These are phyloP conservation scores for Cavia aperea DNA, from an alignment of 2,113 vertebrate genomes.

Conservation along the genomic window DNA sequence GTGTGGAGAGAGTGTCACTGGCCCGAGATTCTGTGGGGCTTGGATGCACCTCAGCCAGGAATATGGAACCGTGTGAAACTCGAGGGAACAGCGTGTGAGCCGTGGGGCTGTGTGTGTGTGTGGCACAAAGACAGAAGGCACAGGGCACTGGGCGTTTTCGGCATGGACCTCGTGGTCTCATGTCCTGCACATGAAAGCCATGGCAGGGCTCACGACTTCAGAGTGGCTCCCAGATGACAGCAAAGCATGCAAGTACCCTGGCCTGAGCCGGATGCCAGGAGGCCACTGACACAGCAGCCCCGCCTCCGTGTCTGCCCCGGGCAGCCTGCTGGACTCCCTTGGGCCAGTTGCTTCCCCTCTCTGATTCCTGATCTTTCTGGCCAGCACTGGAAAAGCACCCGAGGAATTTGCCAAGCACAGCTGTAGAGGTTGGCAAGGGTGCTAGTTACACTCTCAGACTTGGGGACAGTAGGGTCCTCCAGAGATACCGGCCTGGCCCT, in stretches of 20 bases:
- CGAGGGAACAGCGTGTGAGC: neutral
- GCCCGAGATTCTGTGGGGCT: neutral
- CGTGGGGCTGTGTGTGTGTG: neutral
- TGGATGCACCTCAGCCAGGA: neutral
- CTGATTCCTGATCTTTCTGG: neutral
- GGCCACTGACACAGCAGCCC: neutral
- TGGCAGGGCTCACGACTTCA: neutral
- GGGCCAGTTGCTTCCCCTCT: neutral
- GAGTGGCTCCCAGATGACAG: neutral
- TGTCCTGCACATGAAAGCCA: neutral
- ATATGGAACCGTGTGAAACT: neutral
- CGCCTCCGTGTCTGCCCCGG: accelerated
- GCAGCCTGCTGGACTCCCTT: neutral
- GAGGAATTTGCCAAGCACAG: neutral
- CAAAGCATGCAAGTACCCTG: neutral
- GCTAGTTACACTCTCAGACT: neutral
- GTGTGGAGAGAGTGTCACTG: neutral
- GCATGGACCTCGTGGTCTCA: neutral
- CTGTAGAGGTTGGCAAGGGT: neutral
- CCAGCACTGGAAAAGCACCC: neutral
- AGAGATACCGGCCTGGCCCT: neutral
- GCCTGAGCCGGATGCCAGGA: accelerated
- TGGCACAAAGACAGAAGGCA: neutral
- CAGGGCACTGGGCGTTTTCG: neutral
- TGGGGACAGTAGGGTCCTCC: neutral